Percentiles rank a stretch among this genome's conserved stretches.
phyloP scores from a whole-genome alignment of 2,888 invertebrate species.

The Anaspis maculata region DNA sequence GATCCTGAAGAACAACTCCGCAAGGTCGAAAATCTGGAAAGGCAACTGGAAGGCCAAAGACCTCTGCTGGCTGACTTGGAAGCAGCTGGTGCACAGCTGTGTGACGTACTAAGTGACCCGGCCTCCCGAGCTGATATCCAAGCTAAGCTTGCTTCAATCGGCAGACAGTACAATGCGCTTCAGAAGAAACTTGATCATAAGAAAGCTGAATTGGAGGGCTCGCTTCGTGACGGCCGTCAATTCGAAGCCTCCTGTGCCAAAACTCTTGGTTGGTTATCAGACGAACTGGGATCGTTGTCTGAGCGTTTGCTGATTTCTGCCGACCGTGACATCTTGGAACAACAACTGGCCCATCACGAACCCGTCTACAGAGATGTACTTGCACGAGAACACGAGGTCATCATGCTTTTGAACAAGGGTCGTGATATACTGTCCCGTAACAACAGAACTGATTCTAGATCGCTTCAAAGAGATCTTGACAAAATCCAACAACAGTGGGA shows the following conservation, averaged over 20 bases:
- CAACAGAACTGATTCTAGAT: constrained; percentile 48
- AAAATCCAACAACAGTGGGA: constrained; percentile 89
- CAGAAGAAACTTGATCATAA: constrained; percentile 84
- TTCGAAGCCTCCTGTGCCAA: constrained; percentile 83
- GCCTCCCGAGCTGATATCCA: constrained; percentile 86
- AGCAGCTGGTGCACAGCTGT: constrained; percentile 80
- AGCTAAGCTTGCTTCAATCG: constrained; percentile 78
- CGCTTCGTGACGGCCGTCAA: constrained; percentile 73
- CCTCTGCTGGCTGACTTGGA: constrained; percentile 82
- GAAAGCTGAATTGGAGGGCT: constrained; percentile 81
- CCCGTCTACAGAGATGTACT: constrained; percentile 84
- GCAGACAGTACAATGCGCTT: constrained; percentile 77
- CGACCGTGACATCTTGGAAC: constrained; percentile 69
- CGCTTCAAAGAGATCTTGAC: constrained; percentile 72
- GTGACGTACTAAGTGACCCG: constrained; percentile 81
- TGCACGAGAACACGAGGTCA: constrained; percentile 85
- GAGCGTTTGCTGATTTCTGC: constrained; percentile 81
- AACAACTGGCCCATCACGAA: constrained; percentile 83
- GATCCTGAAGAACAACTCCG: constrained; percentile 82
- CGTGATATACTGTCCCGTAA: constrained; percentile 52
- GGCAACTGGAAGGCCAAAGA: constrained; percentile 81
- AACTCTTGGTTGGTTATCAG: constrained; percentile 82
- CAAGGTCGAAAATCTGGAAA: constrained; percentile 79
- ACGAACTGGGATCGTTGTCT: constrained; percentile 66
- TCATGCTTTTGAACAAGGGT: constrained; percentile 89